A percentile compares a stretch with the other conserved stretches of the same genome.
Evolutionary conservation across 2,888 invertebrate genomes (phyloP).

Genomic region (Andrena camellia): DNA sequence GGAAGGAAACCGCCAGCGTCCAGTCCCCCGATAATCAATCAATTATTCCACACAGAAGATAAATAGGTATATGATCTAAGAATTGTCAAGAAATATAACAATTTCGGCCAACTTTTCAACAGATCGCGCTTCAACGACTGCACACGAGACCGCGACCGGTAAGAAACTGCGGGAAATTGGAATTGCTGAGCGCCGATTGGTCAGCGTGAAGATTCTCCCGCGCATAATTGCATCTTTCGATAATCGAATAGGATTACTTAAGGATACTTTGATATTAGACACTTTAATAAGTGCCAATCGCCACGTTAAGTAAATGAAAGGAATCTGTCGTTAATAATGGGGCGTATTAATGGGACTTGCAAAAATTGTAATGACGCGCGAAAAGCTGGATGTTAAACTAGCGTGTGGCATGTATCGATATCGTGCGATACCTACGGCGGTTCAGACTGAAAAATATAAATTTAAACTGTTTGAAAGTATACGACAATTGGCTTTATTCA

Average conservation of each 20-base stretch:
- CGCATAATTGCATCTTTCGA: background rate
- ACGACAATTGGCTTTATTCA: slow-evolving; percentile 51
- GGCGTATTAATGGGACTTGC: background rate
- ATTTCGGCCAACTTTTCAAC: background rate
- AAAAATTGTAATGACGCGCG: background rate
- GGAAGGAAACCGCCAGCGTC: no score
- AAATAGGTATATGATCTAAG: no score
- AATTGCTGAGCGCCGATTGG: no score
- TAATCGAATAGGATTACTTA: background rate
- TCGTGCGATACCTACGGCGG: background rate
- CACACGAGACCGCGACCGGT: no score
- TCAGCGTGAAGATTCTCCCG: no score
- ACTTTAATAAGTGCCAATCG: background rate
- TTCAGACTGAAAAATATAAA: slow-evolving; percentile 5
- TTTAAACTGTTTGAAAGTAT: slow-evolving; percentile 30
- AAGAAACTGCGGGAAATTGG: no score
- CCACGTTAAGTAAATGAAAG: background rate
- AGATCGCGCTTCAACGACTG: no score
- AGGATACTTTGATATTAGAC: background rate
- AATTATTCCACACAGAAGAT: no score
- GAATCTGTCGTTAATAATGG: background rate
- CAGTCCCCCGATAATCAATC: no score
- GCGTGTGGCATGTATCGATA: background rate
- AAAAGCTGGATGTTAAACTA: background rate
- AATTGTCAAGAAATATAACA: background rate